Evolutionary conservation across 2,888 invertebrate species (phyloP), one percentile per base, ranked within the genome.

Genomic region (Elgonia sp.): DNA sequence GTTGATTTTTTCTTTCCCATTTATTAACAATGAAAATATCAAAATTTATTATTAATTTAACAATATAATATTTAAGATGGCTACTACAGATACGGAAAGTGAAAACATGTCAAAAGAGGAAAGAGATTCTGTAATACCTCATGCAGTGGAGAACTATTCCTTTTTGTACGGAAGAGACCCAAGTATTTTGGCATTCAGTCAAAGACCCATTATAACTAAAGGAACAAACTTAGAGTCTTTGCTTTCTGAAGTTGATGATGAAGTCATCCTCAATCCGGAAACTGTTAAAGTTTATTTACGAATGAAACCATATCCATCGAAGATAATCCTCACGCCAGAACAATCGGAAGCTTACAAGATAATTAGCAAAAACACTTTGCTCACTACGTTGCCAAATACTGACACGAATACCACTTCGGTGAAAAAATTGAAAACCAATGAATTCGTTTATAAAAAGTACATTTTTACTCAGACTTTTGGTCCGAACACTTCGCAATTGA

Each of bases 351-450:
- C 95, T 92, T 90, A 95, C 94, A 0, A 91, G 94, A 92, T 96
- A 94, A 69, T 95, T 92, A 20, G 95, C 95, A 9, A 95, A 92
- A 72, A 95, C 92, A 81, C 96, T 92, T 20, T 96, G 93, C 88
- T 95, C 93, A 86, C 95, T 92, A 89, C 94, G 94, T 39, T 96
- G 94, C 84, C 96, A 93, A 89, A 88, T n/a, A 37, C 93, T 7
- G 94, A 94, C 57, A 90, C 29, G 5, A 29, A 92, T 40, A 87
- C 86, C 0, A 92, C 91, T 57, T 91, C 90, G 12, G 29, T 91
- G 0, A 94, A 93, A 69, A 92, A 91, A 80, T 60, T 89, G 0
- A 93, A 91, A 79, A 87, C 69, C n/a, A 89, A 20, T 3, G 93
- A 93, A 3, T 84, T 89, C 3, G 86, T 94, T 0, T 91, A 91